phyloP scores from a whole-genome alignment of 2,797 vertebrate genomes.

The Microhierax caerulescens region DNA sequence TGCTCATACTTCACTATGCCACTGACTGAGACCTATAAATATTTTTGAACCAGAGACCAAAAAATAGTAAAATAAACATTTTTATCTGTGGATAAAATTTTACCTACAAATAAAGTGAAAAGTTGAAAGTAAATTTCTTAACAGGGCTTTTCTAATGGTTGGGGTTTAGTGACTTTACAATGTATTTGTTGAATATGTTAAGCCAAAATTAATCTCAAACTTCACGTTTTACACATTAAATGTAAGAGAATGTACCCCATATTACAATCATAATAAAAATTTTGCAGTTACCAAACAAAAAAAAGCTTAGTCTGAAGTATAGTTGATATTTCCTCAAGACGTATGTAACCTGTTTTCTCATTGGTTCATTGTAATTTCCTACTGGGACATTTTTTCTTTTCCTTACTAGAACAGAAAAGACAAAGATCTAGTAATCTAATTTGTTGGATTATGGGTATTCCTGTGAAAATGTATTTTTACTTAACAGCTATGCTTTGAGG shows the following conservation, averaged over 20 bases:
- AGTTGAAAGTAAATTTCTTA: background rate
- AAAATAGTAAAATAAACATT: background rate
- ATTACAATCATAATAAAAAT: background rate
- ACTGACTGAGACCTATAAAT: background rate
- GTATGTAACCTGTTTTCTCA: background rate
- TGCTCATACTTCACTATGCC: background rate
- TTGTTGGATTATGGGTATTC: background rate
- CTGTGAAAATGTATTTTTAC: background rate
- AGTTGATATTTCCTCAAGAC: background rate
- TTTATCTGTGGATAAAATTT: background rate
- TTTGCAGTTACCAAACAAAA: background rate
- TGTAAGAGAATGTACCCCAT: background rate
- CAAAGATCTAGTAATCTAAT: background rate
- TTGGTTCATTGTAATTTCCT: background rate
- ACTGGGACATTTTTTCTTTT: background rate
- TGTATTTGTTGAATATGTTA: background rate
- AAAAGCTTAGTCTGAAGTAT: background rate
- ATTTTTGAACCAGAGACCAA: background rate
- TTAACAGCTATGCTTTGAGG: background rate
- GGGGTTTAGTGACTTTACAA: background rate
- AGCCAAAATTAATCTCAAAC: background rate
- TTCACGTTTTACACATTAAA: background rate
- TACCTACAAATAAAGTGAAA: background rate
- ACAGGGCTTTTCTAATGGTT: background rate
- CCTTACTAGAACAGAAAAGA: background rate